Base-by-base conservation (phyloP, 2,888 invertebrate species). In the Athrips mouffetella region DNA sequence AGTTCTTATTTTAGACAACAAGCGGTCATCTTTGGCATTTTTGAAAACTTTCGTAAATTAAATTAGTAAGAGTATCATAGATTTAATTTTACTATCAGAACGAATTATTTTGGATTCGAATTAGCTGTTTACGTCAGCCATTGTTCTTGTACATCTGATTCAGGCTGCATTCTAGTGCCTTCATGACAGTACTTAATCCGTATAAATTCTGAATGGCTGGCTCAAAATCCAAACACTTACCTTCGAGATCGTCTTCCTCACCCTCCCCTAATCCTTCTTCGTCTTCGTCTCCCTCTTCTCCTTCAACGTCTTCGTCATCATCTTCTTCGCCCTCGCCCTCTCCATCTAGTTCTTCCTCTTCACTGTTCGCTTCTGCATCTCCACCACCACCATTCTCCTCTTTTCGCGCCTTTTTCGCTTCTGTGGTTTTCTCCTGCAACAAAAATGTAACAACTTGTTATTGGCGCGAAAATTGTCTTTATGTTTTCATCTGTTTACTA, bases 391-490 rank as follows among this genome's bases (percentile, higher is more conserved):
- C 94, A 67, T 94, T 94, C 73, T 94, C 94, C 72, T 94, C 94
- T 86, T 93, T 94, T 89, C 93, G 93, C 83, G 92, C 92, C 86
- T 94, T 94, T 89, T 94, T 94, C 60, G 91, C 91, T 53, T 94
- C 94, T 50, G 93, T 92, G 59, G 88, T 89, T 85, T 94, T 94
- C 60, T 94, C 94, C 93, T 94, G 65, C 62, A 47, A 50, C 11
- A 61, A 70, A 70, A 49, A n/a, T 37, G 21, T 21, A n/a, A n/a
- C 27, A 41, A 30, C 52, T 30, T 16, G 21, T 42, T 42, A 42
- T 16, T 42, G 42, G n/a, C 42, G 29, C 42, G 29, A 29, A 27
- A 29, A 18, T 3, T 15, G 35, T 39, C 15, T 16, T 10, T 30
- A 23, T 45, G 20, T 23, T 29, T 13, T 5, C 6, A 42, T 29